Percentiles rank a stretch among this genome's conserved stretches.
These are phyloP conservation scores for Sinodicranocentrus sp. DNA, from an alignment of 2,888 invertebrate species.

Conservation along the genomic window DNA sequence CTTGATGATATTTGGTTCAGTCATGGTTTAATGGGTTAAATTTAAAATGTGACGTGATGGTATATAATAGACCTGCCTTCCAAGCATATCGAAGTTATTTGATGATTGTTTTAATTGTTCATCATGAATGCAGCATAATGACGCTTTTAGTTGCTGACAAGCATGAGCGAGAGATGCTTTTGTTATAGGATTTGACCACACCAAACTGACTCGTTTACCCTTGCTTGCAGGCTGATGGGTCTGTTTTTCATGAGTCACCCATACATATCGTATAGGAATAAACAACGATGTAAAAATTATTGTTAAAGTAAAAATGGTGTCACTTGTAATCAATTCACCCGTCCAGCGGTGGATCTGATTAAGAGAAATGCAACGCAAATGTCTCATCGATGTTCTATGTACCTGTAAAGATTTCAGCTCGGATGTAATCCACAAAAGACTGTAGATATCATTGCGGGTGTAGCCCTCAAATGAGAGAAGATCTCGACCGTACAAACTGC, in stretches of 20 bases:
- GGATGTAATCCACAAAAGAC: conserved; percentile 73
- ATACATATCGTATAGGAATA: no score
- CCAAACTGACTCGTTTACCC: conserved; percentile 39
- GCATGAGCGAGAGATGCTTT: conserved; percentile 65
- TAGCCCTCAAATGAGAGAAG: conserved; percentile 69
- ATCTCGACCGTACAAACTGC: conserved; percentile 70
- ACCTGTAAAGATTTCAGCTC: conserved; percentile 69
- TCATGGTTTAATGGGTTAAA: no score
- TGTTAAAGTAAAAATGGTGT: no score
- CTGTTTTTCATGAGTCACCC: no score
- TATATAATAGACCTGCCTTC: conserved; percentile 59
- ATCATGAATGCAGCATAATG: conserved; percentile 56
- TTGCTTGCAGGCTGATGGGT: no score
- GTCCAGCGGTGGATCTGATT: no score
- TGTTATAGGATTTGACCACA: conserved; percentile 63
- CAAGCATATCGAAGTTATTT: conserved; percentile 57
- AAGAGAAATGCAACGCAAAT: no score
- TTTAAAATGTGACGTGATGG: background rate
- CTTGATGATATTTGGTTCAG: no score
- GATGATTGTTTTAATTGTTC: conserved; percentile 29
- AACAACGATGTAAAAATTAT: no score
- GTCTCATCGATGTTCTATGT: no score
- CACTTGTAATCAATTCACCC: no score
- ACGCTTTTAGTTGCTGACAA: conserved; percentile 55
- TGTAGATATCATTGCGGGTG: conserved; percentile 68